Evolutionary conservation across 2,113 vertebrate genomes (phyloP).

Genomic region (Machaerirhynchus nigripectus): DNA sequence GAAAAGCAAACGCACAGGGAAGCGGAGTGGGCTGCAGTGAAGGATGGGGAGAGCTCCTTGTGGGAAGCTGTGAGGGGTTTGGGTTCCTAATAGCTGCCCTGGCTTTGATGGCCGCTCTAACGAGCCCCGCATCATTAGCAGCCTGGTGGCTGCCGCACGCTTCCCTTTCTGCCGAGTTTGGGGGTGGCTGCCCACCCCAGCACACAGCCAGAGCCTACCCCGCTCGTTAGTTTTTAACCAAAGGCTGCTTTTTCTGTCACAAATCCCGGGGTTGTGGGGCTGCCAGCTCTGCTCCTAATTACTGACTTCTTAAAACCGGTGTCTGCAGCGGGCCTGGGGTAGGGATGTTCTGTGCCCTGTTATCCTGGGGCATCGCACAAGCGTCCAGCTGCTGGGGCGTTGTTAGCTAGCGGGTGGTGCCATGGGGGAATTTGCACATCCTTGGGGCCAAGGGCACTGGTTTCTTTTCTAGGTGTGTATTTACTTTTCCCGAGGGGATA

Average conservation of each 20-base stretch:
- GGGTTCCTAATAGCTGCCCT: neutral
- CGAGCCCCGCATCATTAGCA: neutral
- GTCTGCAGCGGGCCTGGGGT: neutral
- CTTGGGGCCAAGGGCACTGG: neutral
- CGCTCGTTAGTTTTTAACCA: neutral
- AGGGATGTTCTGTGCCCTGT: neutral
- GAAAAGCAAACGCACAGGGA: neutral
- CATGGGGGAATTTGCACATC: rapidly evolving
- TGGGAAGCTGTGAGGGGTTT: neutral
- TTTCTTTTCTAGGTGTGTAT: neutral
- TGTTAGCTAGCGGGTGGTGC: rapidly evolving
- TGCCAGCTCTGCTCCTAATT: neutral
- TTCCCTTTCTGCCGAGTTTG: neutral
- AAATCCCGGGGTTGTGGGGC: neutral
- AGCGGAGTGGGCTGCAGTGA: neutral
- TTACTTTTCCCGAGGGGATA: neutral
- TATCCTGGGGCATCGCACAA: neutral
- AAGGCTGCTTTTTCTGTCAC: neutral
- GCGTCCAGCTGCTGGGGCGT: neutral
- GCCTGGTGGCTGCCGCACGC: neutral
- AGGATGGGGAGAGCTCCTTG: neutral
- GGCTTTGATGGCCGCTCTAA: neutral
- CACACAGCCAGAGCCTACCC: neutral
- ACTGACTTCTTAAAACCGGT: neutral
- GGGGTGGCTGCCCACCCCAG: rapidly evolving